Base-by-base conservation (phyloP, 2,113 vertebrate species). In the Ochotona curzoniae region DNA sequence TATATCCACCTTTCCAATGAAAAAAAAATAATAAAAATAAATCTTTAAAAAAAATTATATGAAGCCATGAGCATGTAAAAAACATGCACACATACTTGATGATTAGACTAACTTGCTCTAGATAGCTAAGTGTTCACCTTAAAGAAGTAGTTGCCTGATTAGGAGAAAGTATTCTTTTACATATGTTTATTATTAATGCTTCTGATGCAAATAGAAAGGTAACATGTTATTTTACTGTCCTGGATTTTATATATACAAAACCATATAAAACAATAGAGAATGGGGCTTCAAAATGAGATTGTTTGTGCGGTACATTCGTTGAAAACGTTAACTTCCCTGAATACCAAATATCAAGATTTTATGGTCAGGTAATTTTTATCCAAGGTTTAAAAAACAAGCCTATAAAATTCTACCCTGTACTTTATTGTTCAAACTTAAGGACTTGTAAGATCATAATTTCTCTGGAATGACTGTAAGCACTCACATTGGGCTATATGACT, bases 371-470 rank as follows among this genome's bases (percentile, higher is more conserved):
- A 71, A 26, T 71, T 93, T 61, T 88, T 64, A 67, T n/a, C 30
- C 26, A 84, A 61, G 26, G 38, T 51, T 20, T 83, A 21, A 28
- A 26, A 66, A 92, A 71, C 2, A 63, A 71, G 23, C 83, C 78
- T 93, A 80, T 25, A 91, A 64, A 74, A 78, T 5, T 70, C 15
- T n/a, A 21, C 12, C 20, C 14, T 83, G 15, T 20, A 30, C 86
- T 75, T 83, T 89, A 70, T 75, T 94, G 4, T 86, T 95, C 51
- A 30, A 83, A 70, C 23, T 8, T 82, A 88, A 78, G 32, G 28
- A 78, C 15, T 20, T 23, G 57, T 14, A 86, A 64, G 91, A 86
- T 69, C 11, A 85, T 89, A 54, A 5, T 93, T 88, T 95, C 47
- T 93, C 9, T 90, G 25, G 2, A 75, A 18, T n/a, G 10, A 69